phyloP scores from a whole-genome alignment of 2,113 vertebrate species.

The Sylvia atricapilla region DNA sequence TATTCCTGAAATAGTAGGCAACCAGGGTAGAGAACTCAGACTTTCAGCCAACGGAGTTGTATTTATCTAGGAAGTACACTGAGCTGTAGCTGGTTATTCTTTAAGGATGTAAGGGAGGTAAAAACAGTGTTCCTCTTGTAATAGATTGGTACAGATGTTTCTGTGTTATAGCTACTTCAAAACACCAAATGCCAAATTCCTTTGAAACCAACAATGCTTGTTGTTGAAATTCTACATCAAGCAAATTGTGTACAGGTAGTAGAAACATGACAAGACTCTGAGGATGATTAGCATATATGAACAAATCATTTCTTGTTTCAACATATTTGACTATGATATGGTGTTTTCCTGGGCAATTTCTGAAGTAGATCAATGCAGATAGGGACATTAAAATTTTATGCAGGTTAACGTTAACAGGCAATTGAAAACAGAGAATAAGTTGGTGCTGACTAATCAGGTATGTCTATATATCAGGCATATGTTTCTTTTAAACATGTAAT shows the following conservation, averaged over 20 bases:
- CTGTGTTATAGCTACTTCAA: slow-evolving; percentile 60
- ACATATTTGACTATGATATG: not conserved
- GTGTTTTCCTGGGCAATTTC: not conserved
- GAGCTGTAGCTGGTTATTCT: slow-evolving; percentile 43
- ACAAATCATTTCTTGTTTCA: not conserved
- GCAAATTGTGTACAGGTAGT: not conserved
- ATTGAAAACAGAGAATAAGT: not conserved
- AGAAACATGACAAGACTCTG: not conserved
- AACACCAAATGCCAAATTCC: slow-evolving; percentile 64
- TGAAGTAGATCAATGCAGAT: not conserved
- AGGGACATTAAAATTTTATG: not conserved
- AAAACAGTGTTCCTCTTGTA: slow-evolving; percentile 73
- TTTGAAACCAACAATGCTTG: slow-evolving; percentile 39
- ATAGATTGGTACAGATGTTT: slow-evolving; percentile 66
- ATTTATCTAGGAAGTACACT: slow-evolving; percentile 32
- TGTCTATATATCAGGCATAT: not conserved
- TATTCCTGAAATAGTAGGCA: slow-evolving; percentile 24
- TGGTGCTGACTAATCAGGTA: not conserved
- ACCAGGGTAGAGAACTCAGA: not conserved
- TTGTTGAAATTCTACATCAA: slow-evolving; percentile 34
- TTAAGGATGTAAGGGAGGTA: slow-evolving; percentile 55
- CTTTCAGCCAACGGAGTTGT: slow-evolving; percentile 41
- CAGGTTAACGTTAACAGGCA: not conserved
- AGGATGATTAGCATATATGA: not conserved
- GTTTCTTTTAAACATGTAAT: not conserved